phyloP scores from a whole-genome alignment of 2,888 invertebrate species.

The Dryobotodes eremita region DNA sequence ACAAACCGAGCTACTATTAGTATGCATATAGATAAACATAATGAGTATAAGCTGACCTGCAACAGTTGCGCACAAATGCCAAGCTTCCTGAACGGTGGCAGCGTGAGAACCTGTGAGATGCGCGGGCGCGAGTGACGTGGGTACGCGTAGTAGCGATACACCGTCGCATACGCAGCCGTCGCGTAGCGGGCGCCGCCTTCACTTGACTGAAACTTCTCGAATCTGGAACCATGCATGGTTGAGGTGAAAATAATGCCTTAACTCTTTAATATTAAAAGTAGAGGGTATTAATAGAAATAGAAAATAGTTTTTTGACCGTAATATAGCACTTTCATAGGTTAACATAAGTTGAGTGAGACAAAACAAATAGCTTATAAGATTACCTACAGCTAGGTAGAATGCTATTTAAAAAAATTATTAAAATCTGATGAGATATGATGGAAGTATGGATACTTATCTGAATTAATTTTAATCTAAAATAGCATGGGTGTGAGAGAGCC shows the following conservation, averaged over 20 bases:
- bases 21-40: not conserved
- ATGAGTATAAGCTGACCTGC: slow-evolving; percentile 72
- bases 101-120: slow-evolving; percentile 97
- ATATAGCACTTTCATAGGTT: too few relatives aligned
- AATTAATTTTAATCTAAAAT: not conserved
- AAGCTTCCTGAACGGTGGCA: slow-evolving; percentile 97
- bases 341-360: not conserved
- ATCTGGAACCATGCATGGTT: slow-evolving; percentile 86
- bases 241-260: not conserved
- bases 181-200: slow-evolving; percentile 92
- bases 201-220: slow-evolving; percentile 92
- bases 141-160: slow-evolving; percentile 98
- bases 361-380: not conserved
- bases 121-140: slow-evolving; percentile 96
- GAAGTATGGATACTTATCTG: too few relatives aligned
- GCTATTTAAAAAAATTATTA: not conserved
- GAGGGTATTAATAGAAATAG: not conserved
- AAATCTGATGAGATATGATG: not conserved
- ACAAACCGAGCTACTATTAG: not conserved
- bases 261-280: slow-evolving; percentile 3
- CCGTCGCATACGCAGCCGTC: slow-evolving; percentile 96
- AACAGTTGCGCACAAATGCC: slow-evolving; percentile 96
- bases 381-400: not conserved
- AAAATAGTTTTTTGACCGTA: not conserved
- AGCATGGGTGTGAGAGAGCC: not conserved